These are phyloP conservation scores for Aplodontia rufa DNA, from an alignment of 2,113 vertebrate genomes.

Conservation along the genomic window DNA sequence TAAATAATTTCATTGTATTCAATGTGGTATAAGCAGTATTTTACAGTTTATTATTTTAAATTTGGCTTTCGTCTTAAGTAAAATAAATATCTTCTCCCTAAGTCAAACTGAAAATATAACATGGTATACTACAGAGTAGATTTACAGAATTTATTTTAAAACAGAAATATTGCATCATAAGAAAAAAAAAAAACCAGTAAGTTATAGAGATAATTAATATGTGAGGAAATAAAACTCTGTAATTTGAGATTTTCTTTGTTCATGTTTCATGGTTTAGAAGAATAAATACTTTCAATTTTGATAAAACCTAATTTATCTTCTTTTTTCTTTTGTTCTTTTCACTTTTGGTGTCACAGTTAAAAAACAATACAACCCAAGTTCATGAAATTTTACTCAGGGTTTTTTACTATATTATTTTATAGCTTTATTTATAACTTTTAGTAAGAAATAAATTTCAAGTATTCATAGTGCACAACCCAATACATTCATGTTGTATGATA, in stretches of 20 bases:
- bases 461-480: too few species aligned
- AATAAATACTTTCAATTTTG: constrained; percentile 1
- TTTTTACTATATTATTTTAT: not conserved
- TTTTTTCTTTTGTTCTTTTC: not conserved
- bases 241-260: constrained; percentile 9
- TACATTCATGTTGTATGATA: not conserved
- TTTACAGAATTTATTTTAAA: not conserved
- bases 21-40: not conserved
- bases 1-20: not conserved
- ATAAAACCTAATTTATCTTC: not conserved
- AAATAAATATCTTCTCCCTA: not conserved
- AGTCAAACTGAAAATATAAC: not conserved
- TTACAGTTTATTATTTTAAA: not conserved
- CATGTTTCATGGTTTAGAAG: not conserved
- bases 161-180: not conserved
- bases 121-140: not conserved
- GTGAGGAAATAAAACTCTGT: not conserved
- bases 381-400: not conserved
- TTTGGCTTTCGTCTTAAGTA: not conserved
- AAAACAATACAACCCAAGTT: not conserved
- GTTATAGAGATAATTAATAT: not conserved
- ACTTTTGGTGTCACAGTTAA: not conserved
- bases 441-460: too few species aligned
- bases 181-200: not conserved
- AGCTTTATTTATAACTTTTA: not conserved